A percentile compares a stretch with the other conserved stretches of the same genome.
Conservation (phyloP, 2,888 invertebrate species). For the Arctia plantaginis region DNA sequence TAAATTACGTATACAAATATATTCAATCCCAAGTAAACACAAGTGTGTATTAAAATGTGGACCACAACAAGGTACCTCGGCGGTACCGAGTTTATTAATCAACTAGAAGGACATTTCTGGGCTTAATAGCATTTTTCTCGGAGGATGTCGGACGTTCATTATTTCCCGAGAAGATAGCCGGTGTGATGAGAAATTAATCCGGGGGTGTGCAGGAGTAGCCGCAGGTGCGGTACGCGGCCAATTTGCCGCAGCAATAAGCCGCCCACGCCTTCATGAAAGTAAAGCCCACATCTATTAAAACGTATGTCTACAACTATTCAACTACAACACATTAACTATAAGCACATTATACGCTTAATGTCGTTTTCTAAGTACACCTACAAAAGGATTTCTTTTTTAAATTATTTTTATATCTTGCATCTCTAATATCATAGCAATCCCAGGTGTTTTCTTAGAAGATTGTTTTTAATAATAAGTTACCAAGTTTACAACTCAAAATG, state of each 20-base stretch:
- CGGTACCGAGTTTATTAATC: slow-evolving; percentile 79
- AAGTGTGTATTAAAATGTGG: slow-evolving; percentile 59
- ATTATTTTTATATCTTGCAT: slow-evolving; percentile 42
- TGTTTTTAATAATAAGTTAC: slow-evolving; percentile 44
- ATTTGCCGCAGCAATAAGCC: slow-evolving; percentile 70
- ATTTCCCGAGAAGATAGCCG: slow-evolving; percentile 72
- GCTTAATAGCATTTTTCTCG: slow-evolving; percentile 80
- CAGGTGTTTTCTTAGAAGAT: slow-evolving; percentile 12
- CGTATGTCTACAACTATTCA: slow-evolving; percentile 58
- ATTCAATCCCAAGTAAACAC: slow-evolving; percentile 56
- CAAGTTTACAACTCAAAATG: slow-evolving; percentile 47
- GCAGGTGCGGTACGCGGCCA: slow-evolving; percentile 74
- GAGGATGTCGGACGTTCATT: slow-evolving; percentile 79
- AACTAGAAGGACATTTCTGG: slow-evolving; percentile 70
- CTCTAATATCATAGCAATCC: not conserved
- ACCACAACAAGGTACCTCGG: slow-evolving; percentile 47
- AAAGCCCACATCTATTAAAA: slow-evolving; percentile 50
- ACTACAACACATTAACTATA: slow-evolving; percentile 38
- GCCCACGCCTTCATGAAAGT: slow-evolving; percentile 47
- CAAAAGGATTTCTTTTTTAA: slow-evolving; percentile 25
- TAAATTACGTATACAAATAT: not conserved
- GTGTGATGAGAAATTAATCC: slow-evolving; percentile 86
- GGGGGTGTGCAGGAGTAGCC: slow-evolving; percentile 72
- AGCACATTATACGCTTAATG: slow-evolving; percentile 42
- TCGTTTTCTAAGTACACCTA: slow-evolving; percentile 32